Conservation (phyloP, 2,888 invertebrate species). For the Drosophila macrospina region DNA sequence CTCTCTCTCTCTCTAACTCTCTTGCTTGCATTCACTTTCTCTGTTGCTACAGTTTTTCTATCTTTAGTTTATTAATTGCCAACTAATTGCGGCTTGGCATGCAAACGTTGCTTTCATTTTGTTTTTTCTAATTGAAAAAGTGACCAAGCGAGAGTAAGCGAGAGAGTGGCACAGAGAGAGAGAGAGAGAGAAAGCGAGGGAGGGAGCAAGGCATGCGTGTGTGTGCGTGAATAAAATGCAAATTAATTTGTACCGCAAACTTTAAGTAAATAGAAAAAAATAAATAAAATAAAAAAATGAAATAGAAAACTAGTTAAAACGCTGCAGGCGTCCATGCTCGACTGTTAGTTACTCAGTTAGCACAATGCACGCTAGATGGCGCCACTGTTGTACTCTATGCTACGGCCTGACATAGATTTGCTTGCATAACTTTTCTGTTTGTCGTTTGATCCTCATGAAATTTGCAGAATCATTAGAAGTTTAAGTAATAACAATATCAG, state of each 20-base stretch:
- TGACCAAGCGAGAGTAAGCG: slow-evolving; percentile 4
- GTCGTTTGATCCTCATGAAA: too few species aligned
- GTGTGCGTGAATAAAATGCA: slow-evolving; percentile 61
- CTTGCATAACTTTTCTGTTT: too few species aligned
- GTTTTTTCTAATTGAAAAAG: slow-evolving; percentile 53
- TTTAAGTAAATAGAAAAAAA: slow-evolving; percentile 54
- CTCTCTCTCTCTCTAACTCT: background rate
- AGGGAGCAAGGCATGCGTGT: background rate
- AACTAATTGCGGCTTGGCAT: slow-evolving; percentile 67
- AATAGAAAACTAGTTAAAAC: slow-evolving; percentile 3
- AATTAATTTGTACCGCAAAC: slow-evolving; percentile 73
- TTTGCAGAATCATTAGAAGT: too few species aligned
- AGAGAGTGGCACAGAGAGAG: background rate
- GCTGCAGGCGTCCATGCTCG: too few species aligned
- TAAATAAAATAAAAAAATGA: slow-evolving; percentile 25
- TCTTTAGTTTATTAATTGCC: slow-evolving; percentile 68
- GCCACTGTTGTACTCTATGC: too few species aligned
- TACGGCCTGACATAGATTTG: too few species aligned
- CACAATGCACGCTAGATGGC: too few species aligned
- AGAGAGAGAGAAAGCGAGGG: too few species aligned
- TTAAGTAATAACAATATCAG: too few species aligned
- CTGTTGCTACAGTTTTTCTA: background rate
- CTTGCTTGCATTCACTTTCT: too few species aligned
- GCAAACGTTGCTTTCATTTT: slow-evolving; percentile 41
- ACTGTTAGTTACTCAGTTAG: slow-evolving; percentile 4